These are phyloP conservation scores for Cerastis rubricosa DNA, from an alignment of 2,888 invertebrate genomes.

Conservation along the genomic window DNA sequence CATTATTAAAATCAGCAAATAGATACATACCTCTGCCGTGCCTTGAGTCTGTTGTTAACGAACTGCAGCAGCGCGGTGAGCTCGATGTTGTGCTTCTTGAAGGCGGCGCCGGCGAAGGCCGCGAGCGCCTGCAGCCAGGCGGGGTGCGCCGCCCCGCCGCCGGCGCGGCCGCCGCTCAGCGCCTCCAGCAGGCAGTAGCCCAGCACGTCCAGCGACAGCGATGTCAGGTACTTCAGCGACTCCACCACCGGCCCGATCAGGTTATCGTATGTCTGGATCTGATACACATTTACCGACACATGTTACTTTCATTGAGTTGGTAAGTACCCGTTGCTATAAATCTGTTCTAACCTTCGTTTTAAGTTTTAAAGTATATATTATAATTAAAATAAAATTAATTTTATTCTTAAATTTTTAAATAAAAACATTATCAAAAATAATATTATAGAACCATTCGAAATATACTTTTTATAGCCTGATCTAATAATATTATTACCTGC, in stretches of 20 bases:
- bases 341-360: no score
- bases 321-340: background rate
- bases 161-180: conserved; percentile 89
- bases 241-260: conserved; percentile 99
- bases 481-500: conserved; percentile 75
- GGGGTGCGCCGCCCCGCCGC: conserved; percentile 96
- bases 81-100: conserved; percentile 99
- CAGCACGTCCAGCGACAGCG: conserved; percentile 98
- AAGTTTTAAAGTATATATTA: no score
- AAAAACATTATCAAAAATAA: background rate
- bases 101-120: conserved; percentile 98
- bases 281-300: conserved; percentile 68
- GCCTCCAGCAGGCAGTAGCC: conserved; percentile 99
- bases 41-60: conserved; percentile 98
- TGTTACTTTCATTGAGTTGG: background rate
- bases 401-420: background rate
- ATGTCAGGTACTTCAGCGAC: conserved; percentile 98
- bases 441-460: background rate
- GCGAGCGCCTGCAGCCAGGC: conserved; percentile 98
- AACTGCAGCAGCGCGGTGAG: conserved; percentile 98
- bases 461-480: background rate
- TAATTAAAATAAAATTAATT: background rate
- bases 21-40: conserved; percentile 95
- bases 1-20: background rate
- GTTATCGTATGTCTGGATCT: conserved; percentile 98